Conservation (phyloP, 2,888 invertebrate genomes). For the Timema podura region DNA sequence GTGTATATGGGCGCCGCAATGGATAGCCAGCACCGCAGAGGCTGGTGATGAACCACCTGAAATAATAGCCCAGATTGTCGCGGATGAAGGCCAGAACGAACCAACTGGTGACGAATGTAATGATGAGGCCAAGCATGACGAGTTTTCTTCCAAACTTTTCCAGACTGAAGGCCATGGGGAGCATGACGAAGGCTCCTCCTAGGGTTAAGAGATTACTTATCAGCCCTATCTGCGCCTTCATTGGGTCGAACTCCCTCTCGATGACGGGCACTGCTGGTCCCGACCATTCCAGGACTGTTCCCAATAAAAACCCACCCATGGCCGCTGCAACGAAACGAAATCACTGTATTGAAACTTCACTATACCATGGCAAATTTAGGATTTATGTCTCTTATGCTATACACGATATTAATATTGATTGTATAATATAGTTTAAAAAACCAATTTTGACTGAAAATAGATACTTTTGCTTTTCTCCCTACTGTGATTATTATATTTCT, state of each 20-base stretch:
- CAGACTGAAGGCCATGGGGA: background rate
- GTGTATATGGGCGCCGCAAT: slow-evolving; percentile 72
- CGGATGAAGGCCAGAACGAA: background rate
- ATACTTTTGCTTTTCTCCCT: no score
- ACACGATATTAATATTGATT: no score
- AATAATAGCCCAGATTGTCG: slow-evolving; percentile 45
- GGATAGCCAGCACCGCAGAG: slow-evolving; percentile 60
- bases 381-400: no score
- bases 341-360: no score
- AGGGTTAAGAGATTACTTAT: background rate
- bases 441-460: no score
- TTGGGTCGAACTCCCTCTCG: background rate
- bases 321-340: background rate
- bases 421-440: no score
- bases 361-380: no score
- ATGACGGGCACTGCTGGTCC: background rate
- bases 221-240: background rate
- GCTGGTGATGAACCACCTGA: slow-evolving; percentile 67
- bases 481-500: no score
- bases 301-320: slow-evolving; percentile 4
- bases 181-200: background rate
- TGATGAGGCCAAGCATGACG: background rate
- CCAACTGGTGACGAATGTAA: background rate
- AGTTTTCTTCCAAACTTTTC: background rate
- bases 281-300: slow-evolving; percentile 3